Evolutionary conservation across 2,113 vertebrate genomes (phyloP), one percentile per base, ranked within the genome.

Genomic region (Mirza zaza): DNA sequence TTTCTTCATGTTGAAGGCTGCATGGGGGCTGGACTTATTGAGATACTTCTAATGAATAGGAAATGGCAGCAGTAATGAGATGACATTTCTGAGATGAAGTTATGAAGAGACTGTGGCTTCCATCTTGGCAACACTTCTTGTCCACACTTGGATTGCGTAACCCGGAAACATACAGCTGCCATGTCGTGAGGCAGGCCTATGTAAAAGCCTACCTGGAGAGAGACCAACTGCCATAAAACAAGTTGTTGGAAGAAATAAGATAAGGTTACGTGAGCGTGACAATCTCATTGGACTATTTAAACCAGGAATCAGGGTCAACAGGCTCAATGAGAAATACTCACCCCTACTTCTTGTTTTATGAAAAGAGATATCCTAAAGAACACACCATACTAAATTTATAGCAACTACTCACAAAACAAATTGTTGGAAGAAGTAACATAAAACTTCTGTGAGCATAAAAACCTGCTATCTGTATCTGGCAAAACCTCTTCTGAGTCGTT

Each of bases 351-450:
- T 82, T 21, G 25, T 91, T 93, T 87, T 70, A 76, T 71, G 50
- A 59, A 95, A 91, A 25, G 68, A 81, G 8, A 75, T 81, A 2
- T 63, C 32, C 52, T 76, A 81, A 65, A 59, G 61, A 92, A 92
- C 4, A 94, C 96, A 67, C 8, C 8, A 34, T 71, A 39, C 32
- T 42, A 87, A 87, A 39, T 7, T 18, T 71, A 82, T 7, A 77
- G 29, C 32, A 87, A 65, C 9, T 59, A 25, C 21, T 14, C 65
- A 71, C 11, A 48, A 91, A 96, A 68, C 4, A 85, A 85, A 90
- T 25, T 83, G 36, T 80, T 96, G 25, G 50, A 93, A 96, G 39
- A 94, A 94, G 80, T 80, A 93, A 90, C 85, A 67, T 94, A 85
- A 95, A 95, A 27, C 18, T 68, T 67, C 27, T 42, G 5, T 82